Evolutionary conservation across 2,888 invertebrate species (phyloP).

Genomic region (Harmothoe impar): DNA sequence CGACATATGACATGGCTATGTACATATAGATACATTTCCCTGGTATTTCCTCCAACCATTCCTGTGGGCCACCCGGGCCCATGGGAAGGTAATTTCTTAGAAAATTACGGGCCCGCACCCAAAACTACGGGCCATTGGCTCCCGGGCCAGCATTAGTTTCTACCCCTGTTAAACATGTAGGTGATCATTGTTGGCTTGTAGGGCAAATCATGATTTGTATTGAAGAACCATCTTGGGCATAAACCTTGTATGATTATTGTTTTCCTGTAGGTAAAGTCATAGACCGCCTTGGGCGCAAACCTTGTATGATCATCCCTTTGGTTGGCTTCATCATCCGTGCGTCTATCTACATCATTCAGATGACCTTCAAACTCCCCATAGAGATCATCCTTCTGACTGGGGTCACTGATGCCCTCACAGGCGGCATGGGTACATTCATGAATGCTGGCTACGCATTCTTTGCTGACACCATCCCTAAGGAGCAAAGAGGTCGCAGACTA

Average conservation of each 20-base stretch:
- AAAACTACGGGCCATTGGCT: too few relatives aligned
- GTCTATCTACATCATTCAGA: background rate
- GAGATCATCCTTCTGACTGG: conserved; percentile 22
- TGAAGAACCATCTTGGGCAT: too few relatives aligned
- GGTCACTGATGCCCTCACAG: background rate
- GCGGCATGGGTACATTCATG: background rate
- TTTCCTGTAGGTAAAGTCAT: background rate
- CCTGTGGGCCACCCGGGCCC: too few relatives aligned
- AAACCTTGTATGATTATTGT: too few relatives aligned
- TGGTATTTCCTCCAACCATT: too few relatives aligned
- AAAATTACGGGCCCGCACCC: too few relatives aligned
- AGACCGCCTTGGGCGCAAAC: conserved; percentile 26
- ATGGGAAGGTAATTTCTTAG: too few relatives aligned
- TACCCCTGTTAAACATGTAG: background rate
- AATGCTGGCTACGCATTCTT: conserved; percentile 28
- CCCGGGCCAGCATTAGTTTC: too few relatives aligned
- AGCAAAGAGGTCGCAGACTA: background rate
- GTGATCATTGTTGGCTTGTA: background rate
- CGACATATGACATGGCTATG: too few relatives aligned
- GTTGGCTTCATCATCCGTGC: conserved; percentile 6
- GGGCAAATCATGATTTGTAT: too few relatives aligned
- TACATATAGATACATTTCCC: too few relatives aligned
- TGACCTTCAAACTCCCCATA: background rate
- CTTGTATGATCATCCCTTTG: conserved; percentile 6
- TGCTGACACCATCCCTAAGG: conserved; percentile 34